These are phyloP conservation scores for Drosophila yakuba DNA, from an alignment of 1,140 invertebrate species.

Conservation along the genomic window DNA sequence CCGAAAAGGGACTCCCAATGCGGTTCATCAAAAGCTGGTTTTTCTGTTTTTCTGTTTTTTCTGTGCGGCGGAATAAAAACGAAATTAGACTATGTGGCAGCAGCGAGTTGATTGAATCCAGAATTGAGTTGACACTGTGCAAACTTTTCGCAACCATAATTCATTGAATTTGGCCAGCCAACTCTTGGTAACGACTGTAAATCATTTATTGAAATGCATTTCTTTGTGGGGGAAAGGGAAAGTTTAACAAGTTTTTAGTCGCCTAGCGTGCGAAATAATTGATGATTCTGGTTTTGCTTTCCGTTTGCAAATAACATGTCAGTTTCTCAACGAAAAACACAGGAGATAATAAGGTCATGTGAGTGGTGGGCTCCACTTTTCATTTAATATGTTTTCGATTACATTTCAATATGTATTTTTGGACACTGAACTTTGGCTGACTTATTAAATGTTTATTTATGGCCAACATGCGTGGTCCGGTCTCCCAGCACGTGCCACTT, in stretches of 20 bases:
- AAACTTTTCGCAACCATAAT: conserved; percentile 34
- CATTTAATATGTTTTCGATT: conserved; percentile 25
- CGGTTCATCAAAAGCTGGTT: conserved; percentile 27
- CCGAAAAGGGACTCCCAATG: conserved; percentile 17
- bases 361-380: neutral
- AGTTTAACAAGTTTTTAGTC: conserved; percentile 34
- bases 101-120: conserved; percentile 46
- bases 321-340: neutral
- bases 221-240: conserved; percentile 14
- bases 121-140: conserved; percentile 44
- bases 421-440: conserved; percentile 37
- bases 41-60: neutral
- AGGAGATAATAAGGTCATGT: neutral
- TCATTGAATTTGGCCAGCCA: conserved; percentile 32
- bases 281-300: conserved; percentile 18
- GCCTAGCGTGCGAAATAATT: conserved; percentile 17
- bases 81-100: conserved; percentile 55
- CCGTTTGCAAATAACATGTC: conserved; percentile 10
- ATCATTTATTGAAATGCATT: conserved; percentile 49
- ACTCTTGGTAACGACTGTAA: conserved; percentile 24
- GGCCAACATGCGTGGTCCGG: conserved; percentile 51
- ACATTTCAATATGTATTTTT: conserved; percentile 32
- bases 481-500: conserved; percentile 34
- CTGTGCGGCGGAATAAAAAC: conserved; percentile 34
- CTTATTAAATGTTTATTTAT: conserved; percentile 77